A percentile compares a stretch with the other conserved stretches of the same genome.
Evolutionary conservation across 2,113 vertebrate genomes (phyloP).

Genomic region (Larimichthys polyactis): DNA sequence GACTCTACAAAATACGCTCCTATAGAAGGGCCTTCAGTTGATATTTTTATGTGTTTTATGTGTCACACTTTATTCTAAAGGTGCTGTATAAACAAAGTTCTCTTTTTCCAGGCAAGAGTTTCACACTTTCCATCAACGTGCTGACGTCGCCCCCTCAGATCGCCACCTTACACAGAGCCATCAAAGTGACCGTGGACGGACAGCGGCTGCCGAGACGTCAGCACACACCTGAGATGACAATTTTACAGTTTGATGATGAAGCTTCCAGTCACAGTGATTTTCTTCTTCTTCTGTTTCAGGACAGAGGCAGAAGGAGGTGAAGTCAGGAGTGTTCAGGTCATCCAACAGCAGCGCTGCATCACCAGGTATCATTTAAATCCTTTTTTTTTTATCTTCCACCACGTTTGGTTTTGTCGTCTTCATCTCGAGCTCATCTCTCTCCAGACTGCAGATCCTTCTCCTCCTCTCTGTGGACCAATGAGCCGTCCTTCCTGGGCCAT

Average conservation of each 20-base stretch:
- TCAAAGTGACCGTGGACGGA: conserved; percentile 80
- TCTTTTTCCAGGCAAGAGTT: conserved; percentile 68
- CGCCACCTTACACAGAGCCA: conserved; percentile 70
- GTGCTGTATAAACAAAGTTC: too few species aligned
- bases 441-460: conserved; percentile 69
- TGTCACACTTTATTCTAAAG: too few species aligned
- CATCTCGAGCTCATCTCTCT: neutral
- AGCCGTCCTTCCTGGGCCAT: conserved; percentile 67
- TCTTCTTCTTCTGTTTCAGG: conserved; percentile 51
- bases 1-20: too few species aligned
- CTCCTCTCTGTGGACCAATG: conserved; percentile 68
- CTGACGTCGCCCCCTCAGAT: conserved; percentile 76
- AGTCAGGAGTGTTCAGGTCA: conserved; percentile 47
- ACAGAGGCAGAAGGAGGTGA: conserved; percentile 74
- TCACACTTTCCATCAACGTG: conserved; percentile 75
- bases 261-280: neutral
- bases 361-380: conserved; percentile 55
- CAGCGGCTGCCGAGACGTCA: conserved; percentile 77
- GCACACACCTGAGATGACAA: neutral
- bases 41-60: too few species aligned
- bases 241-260: neutral
- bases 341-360: conserved; percentile 23
- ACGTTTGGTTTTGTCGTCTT: too few species aligned
- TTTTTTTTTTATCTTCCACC: too few species aligned
- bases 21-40: too few species aligned